phyloP scores from a whole-genome alignment of 1,140 invertebrate species.

The Scaptomyza graminum region DNA sequence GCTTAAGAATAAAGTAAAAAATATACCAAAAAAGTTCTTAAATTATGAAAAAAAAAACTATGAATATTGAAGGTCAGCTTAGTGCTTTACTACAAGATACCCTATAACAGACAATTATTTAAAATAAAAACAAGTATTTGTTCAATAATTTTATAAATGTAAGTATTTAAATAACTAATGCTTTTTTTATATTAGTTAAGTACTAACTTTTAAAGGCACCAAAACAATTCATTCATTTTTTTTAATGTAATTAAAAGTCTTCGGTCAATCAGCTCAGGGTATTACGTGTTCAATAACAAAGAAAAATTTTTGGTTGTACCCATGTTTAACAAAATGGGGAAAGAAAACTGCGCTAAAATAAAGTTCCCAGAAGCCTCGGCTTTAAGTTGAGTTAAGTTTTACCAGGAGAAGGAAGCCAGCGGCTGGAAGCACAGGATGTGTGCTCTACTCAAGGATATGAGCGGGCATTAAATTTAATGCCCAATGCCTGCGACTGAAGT shows the following conservation, averaged over 20 bases:
- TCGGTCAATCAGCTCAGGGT: conserved; percentile 6
- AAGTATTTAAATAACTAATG: no score
- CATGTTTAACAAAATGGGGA: conserved; percentile 40
- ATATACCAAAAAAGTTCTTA: conserved; percentile 49
- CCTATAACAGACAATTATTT: no score
- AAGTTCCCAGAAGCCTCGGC: conserved; percentile 69
- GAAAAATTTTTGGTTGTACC: conserved; percentile 16
- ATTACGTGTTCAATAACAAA: not conserved
- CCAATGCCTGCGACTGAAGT: conserved; percentile 36
- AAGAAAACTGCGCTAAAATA: conserved; percentile 60
- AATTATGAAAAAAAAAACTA: conserved; percentile 51
- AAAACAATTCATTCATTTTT: not conserved
- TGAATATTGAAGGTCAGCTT: not conserved
- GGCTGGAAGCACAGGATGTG: conserved; percentile 33
- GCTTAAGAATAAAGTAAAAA: conserved; percentile 8
- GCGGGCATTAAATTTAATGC: conserved; percentile 73
- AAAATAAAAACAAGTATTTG: no score
- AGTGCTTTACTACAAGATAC: no score
- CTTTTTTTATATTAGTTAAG: no score
- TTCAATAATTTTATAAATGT: no score
- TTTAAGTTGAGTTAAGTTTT: conserved; percentile 67
- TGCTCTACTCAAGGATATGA: conserved; percentile 54
- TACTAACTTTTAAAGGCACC: no score
- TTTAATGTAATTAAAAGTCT: no score
- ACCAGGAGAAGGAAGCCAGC: conserved; percentile 34